Base-by-base conservation (phyloP, 2,113 vertebrate genomes). In the Petromus typicus region DNA sequence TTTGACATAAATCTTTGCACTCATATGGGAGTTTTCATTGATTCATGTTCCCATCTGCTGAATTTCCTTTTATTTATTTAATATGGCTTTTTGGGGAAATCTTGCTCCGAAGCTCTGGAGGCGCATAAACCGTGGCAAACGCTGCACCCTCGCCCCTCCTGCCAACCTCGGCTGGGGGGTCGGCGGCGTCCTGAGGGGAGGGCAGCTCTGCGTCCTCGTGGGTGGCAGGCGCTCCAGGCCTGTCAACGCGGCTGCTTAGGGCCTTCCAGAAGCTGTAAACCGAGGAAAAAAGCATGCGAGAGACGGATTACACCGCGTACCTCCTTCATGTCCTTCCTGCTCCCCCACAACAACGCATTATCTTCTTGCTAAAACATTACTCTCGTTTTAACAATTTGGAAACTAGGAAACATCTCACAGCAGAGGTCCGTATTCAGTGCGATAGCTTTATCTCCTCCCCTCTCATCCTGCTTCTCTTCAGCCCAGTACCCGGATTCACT, bases 1-100 rank as follows among this genome's bases (percentile, higher is more conserved):
- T 97, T 98, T 95, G 97, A 97, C 96, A 97, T 97, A 97, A 97
- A 96, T 98, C 97, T 97, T 96, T 94, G 59, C 95, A 67, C 89
- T 98, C 97, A 95, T 97, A 91, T 97, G 97, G 97, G 97, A 97
- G 97, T 97, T 97, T 98, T 96, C 96, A 96, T 96, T 97, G 97
- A 98, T 98, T 98, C 97, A 96, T 97, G 97, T 96, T 97, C 97
- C 97, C 97, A 97, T 98, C 97, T 97, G 97, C 97, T 95, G 97
- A 95, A 95, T 97, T 97, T 98, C 95, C 95, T 95, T 97, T 97
- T 98, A 97, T 97, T 97, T 98, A 98, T 97, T 97, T 97, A 96
- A 95, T 96, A 96, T 90, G 83, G 96, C 91, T 97, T 97, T 97
- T 96, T 71, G 97, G 96, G 95, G 64, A 95, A 96, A 94, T 98